phyloP scores from a whole-genome alignment of 1,140 invertebrate species.

The Temnothorax nylanderi region DNA sequence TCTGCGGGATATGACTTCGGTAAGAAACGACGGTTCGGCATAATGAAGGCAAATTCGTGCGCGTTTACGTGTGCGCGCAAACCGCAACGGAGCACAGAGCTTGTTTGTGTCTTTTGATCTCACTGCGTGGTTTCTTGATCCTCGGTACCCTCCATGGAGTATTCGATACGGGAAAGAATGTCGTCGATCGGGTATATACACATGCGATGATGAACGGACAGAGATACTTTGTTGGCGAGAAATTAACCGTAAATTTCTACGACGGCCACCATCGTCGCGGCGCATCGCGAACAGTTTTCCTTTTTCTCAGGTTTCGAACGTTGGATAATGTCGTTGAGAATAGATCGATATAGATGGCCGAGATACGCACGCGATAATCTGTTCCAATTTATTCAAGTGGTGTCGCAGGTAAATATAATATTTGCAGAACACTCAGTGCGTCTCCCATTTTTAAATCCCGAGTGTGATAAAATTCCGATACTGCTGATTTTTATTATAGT shows the following conservation, averaged over 20 bases:
- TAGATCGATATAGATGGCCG: neutral
- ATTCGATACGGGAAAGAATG: conserved; percentile 66
- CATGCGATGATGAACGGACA: conserved; percentile 35
- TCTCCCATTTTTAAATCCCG: neutral
- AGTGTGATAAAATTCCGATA: conserved; percentile 11
- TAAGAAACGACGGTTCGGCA: neutral
- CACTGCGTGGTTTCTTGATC: conserved; percentile 40
- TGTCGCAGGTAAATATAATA: neutral
- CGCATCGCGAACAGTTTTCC: neutral
- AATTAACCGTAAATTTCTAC: conserved; percentile 59
- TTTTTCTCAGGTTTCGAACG: neutral
- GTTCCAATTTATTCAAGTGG: conserved; percentile 17
- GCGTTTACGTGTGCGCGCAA: conserved; percentile 12
- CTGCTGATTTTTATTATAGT: neutral
- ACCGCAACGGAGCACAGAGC: conserved; percentile 51
- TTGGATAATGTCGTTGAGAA: neutral
- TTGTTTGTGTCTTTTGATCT: conserved; percentile 33
- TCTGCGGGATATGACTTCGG: neutral
- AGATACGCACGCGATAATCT: neutral
- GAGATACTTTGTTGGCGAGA: conserved; percentile 15
- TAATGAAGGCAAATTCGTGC: conserved; percentile 24
- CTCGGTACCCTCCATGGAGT: conserved; percentile 37
- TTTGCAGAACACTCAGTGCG: neutral
- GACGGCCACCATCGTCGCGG: neutral
- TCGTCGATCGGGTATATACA: conserved; percentile 62